These are phyloP conservation scores for Nibea albiflora DNA, from an alignment of 2,113 vertebrate genomes.

Conservation along the genomic window DNA sequence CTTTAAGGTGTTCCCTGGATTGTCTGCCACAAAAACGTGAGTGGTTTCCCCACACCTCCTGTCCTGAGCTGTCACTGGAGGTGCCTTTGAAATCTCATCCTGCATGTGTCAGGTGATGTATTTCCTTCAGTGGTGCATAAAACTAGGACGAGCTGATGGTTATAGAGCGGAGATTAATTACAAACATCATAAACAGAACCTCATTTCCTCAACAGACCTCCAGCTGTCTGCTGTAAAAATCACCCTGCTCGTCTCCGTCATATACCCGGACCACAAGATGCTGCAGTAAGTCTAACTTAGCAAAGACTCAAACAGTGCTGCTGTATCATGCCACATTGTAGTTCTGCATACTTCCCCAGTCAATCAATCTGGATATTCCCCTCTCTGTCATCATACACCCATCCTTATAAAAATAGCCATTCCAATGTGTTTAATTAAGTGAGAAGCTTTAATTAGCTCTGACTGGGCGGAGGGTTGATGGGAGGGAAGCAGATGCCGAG, in stretches of 20 bases:
- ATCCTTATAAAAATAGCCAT: conserved; percentile 48
- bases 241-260: background rate
- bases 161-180: conserved; percentile 39
- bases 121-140: conserved; percentile 41
- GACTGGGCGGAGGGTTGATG: conserved; percentile 22
- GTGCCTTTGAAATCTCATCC: conserved; percentile 16
- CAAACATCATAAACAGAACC: conserved; percentile 47
- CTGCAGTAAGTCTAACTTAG: background rate
- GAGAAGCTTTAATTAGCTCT: conserved; percentile 64
- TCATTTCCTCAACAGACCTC: conserved; percentile 33
- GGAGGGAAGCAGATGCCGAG: conserved; percentile 22
- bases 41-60: background rate
- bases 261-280: background rate
- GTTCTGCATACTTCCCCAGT: background rate
- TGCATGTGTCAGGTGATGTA: conserved; percentile 24
- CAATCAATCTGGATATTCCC: conserved; percentile 19
- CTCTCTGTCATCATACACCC: conserved; percentile 36
- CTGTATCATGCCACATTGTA: background rate
- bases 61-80: background rate
- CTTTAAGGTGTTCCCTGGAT: background rate
- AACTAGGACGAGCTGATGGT: conserved; percentile 35
- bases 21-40: background rate
- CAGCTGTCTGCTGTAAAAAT: conserved; percentile 2
- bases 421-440: conserved; percentile 68
- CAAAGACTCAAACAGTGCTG: background rate